These are phyloP conservation scores for Boloria euphrosyne DNA, from an alignment of 2,888 invertebrate species.

Conservation along the genomic window DNA sequence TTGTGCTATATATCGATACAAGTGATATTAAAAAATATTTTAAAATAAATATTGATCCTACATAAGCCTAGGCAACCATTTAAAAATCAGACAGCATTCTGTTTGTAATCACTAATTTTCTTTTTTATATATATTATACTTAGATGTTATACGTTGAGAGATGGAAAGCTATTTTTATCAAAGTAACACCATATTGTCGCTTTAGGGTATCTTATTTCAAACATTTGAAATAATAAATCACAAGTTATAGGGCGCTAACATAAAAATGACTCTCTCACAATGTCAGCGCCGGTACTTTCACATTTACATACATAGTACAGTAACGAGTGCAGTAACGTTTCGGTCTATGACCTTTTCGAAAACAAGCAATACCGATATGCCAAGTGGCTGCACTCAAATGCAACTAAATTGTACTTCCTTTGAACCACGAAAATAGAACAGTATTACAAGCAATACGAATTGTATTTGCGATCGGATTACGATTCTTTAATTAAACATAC, in stretches of 20 bases:
- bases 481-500: not conserved
- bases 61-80: no score
- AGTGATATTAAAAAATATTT: no score
- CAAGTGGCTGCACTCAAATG: constrained; percentile 33
- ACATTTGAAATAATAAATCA: not conserved
- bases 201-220: no score
- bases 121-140: no score
- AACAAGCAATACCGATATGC: constrained; percentile 31
- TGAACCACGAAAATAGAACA: constrained; percentile 32
- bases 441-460: constrained; percentile 8
- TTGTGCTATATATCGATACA: no score
- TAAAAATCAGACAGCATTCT: no score
- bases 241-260: not conserved
- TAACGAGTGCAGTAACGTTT: constrained; percentile 31
- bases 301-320: constrained; percentile 26
- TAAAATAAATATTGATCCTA: no score
- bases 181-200: no score
- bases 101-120: no score
- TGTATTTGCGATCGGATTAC: constrained; percentile 6
- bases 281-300: constrained; percentile 7
- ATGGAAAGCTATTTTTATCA: no score
- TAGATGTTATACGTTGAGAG: no score
- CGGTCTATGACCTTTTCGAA: constrained; percentile 37
- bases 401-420: constrained; percentile 34
- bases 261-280: not conserved